These are phyloP conservation scores for Gymnarchus niloticus DNA, from an alignment of 2,113 vertebrate species.

Conservation along the genomic window DNA sequence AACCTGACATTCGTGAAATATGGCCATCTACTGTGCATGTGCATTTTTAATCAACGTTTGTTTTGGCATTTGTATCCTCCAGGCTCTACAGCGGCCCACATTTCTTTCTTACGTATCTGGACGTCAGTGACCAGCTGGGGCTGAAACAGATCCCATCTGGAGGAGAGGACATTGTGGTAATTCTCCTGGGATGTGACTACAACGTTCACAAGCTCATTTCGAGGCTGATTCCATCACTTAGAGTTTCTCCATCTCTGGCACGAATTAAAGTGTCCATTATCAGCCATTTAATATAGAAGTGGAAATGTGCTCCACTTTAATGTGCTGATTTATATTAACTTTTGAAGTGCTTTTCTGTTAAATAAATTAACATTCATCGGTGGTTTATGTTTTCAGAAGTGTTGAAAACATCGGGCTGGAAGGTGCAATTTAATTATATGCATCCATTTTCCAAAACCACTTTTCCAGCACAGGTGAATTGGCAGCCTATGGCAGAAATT, in stretches of 20 bases:
- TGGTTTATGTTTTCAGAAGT: not conserved
- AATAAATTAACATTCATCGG: too few relatives aligned
- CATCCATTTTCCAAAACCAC: not conserved
- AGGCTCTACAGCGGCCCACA: not conserved
- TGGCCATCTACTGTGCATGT: not conserved
- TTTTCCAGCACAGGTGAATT: too few relatives aligned
- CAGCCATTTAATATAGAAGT: not conserved
- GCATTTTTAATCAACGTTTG: not conserved
- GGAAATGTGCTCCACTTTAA: not conserved
- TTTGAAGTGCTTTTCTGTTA: not conserved
- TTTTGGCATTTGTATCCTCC: constrained; percentile 10
- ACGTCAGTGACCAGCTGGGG: not conserved
- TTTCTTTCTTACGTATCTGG: not conserved
- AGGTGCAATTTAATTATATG: not conserved
- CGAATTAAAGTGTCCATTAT: not conserved
- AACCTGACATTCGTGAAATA: not conserved
- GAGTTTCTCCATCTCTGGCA: not conserved
- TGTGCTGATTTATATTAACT: not conserved
- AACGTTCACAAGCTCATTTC: not conserved
- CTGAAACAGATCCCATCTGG: not conserved
- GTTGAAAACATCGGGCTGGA: not conserved
- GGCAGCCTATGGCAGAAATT: too few relatives aligned
- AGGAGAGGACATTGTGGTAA: not conserved
- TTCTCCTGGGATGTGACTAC: not conserved
- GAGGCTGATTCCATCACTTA: not conserved